Percentiles rank a stretch among this genome's conserved stretches.
Evolutionary conservation across 2,888 invertebrate genomes (phyloP).

Genomic region (Dasypogon diadema): DNA sequence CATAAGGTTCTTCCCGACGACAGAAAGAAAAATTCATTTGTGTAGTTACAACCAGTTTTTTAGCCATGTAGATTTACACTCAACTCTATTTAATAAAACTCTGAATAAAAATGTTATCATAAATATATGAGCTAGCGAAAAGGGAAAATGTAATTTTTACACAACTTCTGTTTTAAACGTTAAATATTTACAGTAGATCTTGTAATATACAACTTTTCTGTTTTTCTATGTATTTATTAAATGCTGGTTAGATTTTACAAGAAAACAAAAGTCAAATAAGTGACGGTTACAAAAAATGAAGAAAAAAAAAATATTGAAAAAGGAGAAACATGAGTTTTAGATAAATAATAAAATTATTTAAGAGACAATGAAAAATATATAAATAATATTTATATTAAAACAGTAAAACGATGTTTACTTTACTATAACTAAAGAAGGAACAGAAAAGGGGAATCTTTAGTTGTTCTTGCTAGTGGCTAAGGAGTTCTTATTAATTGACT

Average conservation of each 20-base stretch:
- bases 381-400: slow-evolving; percentile 54
- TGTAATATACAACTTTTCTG: slow-evolving; percentile 32
- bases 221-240: slow-evolving; percentile 39
- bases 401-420: slow-evolving; percentile 48
- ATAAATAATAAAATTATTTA: slow-evolving; percentile 44
- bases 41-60: neutral
- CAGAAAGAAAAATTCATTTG: no score
- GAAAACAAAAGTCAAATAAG: slow-evolving; percentile 35
- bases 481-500: slow-evolving; percentile 57
- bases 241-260: slow-evolving; percentile 37
- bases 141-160: slow-evolving; percentile 28
- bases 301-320: slow-evolving; percentile 9
- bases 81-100: no score
- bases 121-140: neutral
- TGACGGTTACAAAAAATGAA: neutral
- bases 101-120: neutral
- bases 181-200: slow-evolving; percentile 27
- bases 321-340: slow-evolving; percentile 23
- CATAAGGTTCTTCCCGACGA: slow-evolving; percentile 19
- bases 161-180: slow-evolving; percentile 20
- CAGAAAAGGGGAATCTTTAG: slow-evolving; percentile 53
- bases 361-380: slow-evolving; percentile 54
- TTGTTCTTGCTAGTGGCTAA: slow-evolving; percentile 58
- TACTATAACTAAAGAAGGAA: slow-evolving; percentile 48
- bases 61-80: no score